Evolutionary conservation across 2,888 invertebrate species (phyloP).

Genomic region (Macrophya alboannulata): DNA sequence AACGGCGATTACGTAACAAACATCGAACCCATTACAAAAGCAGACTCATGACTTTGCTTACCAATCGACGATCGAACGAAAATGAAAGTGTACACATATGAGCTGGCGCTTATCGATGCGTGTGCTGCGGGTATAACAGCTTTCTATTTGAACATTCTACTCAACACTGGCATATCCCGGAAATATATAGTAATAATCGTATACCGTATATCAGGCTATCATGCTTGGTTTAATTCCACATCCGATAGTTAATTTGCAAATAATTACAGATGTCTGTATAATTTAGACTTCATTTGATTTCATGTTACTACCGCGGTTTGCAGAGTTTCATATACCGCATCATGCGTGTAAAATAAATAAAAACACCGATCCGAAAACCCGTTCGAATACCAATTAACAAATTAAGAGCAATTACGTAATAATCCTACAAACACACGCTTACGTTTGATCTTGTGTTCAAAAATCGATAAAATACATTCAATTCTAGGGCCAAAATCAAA

Average conservation of each 20-base stretch:
- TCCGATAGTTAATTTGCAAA: not conserved
- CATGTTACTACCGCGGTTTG: not conserved
- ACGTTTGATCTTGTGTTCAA: not conserved
- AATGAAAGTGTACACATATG: constrained; percentile 61
- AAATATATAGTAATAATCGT: not conserved
- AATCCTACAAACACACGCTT: not conserved
- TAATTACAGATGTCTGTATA: not conserved
- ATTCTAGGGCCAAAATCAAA: not conserved
- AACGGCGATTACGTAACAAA: constrained; percentile 14
- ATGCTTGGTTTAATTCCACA: not conserved
- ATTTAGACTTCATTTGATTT: not conserved
- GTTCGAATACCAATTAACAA: not conserved
- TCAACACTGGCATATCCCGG: constrained; percentile 35
- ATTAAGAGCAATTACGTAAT: not conserved
- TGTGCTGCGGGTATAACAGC: constrained; percentile 20
- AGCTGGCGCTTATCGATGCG: constrained; percentile 27
- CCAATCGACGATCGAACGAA: constrained; percentile 58
- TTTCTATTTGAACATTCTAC: constrained; percentile 52
- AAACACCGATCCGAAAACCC: not conserved
- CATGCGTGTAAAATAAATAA: not conserved
- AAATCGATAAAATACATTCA: not conserved
- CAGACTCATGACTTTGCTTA: constrained; percentile 30
- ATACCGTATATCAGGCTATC: constrained; percentile 1
- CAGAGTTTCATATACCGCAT: not conserved
- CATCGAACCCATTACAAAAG: constrained; percentile 51